Percentiles rank a stretch among this genome's conserved stretches.
phyloP scores from a whole-genome alignment of 2,113 vertebrate species.

The Pelodiscus sinensis region DNA sequence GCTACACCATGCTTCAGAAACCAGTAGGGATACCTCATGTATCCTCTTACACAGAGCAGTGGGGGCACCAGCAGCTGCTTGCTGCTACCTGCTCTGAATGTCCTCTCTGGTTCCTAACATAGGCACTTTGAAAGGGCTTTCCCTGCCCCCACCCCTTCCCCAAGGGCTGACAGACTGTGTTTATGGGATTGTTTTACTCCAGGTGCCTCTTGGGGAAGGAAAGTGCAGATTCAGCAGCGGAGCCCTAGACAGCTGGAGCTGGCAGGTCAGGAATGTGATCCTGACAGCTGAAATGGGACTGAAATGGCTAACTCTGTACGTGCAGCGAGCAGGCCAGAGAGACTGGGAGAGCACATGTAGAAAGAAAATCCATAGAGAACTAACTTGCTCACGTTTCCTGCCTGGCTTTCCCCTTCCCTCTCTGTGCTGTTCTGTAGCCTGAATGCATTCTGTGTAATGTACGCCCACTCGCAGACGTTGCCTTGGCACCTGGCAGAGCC shows the following conservation, averaged over 20 bases:
- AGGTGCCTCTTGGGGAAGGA: conserved; percentile 37
- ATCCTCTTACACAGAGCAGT: neutral
- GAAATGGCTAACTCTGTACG: neutral
- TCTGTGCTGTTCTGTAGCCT: neutral
- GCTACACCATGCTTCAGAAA: neutral
- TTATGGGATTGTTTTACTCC: conserved; percentile 49
- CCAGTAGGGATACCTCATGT: neutral
- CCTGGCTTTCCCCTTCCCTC: neutral
- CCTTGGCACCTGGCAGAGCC: conserved; percentile 15
- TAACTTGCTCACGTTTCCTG: neutral
- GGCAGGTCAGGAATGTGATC: conserved; percentile 40
- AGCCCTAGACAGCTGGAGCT: conserved; percentile 51
- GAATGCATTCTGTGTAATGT: neutral
- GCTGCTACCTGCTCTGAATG: neutral
- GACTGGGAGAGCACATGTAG: neutral
- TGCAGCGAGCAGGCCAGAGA: conserved; percentile 5
- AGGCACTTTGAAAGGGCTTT: conserved; percentile 3
- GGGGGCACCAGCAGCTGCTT: neutral
- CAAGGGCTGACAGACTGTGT: neutral
- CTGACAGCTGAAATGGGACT: conserved; percentile 52
- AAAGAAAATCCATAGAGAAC: neutral
- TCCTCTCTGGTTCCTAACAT: neutral
- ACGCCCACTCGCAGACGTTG: neutral
- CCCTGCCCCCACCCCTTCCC: conserved; percentile 3
- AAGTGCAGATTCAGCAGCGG: conserved; percentile 50